A percentile compares a stretch with the other conserved stretches of the same genome.
These are phyloP conservation scores for Unio delphinus DNA, from an alignment of 2,888 invertebrate genomes.

Conservation along the genomic window DNA sequence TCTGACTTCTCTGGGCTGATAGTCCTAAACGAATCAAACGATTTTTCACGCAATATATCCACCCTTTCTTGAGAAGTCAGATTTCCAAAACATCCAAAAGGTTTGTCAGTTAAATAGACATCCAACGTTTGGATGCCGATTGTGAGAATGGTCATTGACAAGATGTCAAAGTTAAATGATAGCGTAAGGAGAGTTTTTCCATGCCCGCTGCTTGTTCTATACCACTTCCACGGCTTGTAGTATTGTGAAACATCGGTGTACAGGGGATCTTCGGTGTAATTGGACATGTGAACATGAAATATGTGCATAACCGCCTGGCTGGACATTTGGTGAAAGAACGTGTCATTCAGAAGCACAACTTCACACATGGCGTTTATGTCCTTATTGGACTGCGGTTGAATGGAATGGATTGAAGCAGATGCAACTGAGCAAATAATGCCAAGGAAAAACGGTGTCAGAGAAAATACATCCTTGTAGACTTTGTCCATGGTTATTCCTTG, in stretches of 20 bases:
- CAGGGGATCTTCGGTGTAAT: constrained; percentile 32
- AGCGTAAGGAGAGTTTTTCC: constrained; percentile 65
- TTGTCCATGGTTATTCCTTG: too few species aligned
- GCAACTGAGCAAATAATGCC: too few species aligned
- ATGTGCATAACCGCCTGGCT: constrained; percentile 21
- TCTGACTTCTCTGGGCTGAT: constrained; percentile 18
- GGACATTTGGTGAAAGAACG: too few species aligned
- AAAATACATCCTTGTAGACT: too few species aligned
- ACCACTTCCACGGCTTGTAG: constrained; percentile 63
- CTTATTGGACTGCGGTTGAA: too few species aligned
- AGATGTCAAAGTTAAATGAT: constrained; percentile 65
- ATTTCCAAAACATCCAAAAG: constrained; percentile 59
- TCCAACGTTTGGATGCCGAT: constrained; percentile 61
- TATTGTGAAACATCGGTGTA: constrained; percentile 29
- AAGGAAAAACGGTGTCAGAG: too few species aligned
- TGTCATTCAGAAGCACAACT: too few species aligned
- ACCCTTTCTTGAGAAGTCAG: constrained; percentile 39
- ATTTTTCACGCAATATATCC: constrained; percentile 35
- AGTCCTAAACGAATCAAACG: constrained; percentile 44
- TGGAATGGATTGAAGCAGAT: too few species aligned
- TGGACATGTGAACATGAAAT: constrained; percentile 42
- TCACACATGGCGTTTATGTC: too few species aligned
- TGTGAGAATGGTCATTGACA: constrained; percentile 62
- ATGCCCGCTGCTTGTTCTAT: constrained; percentile 60
- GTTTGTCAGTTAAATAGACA: constrained; percentile 56